Base-by-base conservation (phyloP, 1,140 invertebrate genomes). In the Bombus affinis region DNA sequence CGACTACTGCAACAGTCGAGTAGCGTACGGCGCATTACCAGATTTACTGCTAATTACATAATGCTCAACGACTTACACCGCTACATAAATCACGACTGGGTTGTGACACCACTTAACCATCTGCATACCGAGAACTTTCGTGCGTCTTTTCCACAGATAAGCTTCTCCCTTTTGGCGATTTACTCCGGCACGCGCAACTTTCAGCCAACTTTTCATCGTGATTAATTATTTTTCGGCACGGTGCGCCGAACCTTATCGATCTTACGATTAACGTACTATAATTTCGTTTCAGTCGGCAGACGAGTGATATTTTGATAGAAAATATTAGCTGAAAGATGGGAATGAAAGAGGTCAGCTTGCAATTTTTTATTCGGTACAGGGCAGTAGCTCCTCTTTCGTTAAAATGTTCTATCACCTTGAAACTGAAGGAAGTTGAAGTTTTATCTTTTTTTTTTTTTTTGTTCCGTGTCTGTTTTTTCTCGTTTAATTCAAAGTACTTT, bases 41-140 rank as follows among this genome's bases (percentile, higher is more conserved):
- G 91, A 92, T 92, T 92, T 85, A 89, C 89, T 89, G 89, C 88
- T 92, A 92, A 92, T 92, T 92, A 91, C 90, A 89, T 91, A 91
- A 92, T 89, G 90, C 87, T 87, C 70, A 82, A 79, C 84, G 81
- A 90, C 88, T 89, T 90, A 87, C 77, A 73, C 85, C 59, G 73
- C 66, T 57, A 83, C 81, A 84, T 89, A 90, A 90, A 90, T 90
- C 88, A 90, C 88, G 57, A 42, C 62, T n/a, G 18, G 74, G 62
- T 62, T 79, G 83, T 82, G 88, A 88, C 88, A 86, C 75, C 88
- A 71, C 74, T 89, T 88, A 88, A 89, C 74, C 87, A 83, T 88
- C 83, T 66, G 78, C 79, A 86, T 76, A 66, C 71, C 79, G 70
- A 74, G 65, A 53, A 73, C 82, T 81, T 88, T 73, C 62, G 65